A percentile compares a stretch with the other conserved stretches of the same genome.
Conservation (phyloP, 1,140 invertebrate species). For the Megathymus violae region DNA sequence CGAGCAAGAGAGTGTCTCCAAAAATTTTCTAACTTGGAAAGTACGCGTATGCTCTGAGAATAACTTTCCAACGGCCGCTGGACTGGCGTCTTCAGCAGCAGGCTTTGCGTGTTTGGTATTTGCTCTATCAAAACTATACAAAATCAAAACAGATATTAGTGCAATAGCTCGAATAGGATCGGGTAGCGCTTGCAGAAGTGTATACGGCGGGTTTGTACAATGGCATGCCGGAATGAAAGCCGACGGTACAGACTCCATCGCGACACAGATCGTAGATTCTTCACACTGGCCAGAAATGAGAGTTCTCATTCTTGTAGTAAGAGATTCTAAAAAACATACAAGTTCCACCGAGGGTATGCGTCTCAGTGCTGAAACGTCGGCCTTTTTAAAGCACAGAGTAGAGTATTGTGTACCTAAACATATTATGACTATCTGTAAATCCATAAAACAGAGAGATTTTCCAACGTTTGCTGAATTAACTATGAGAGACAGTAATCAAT, state of each 20-base stretch:
- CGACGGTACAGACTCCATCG: slow-evolving; percentile 93
- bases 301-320: slow-evolving; percentile 95
- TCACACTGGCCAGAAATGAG: slow-evolving; percentile 96
- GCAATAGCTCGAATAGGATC: slow-evolving; percentile 94
- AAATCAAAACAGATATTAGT: slow-evolving; percentile 92
- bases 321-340: slow-evolving; percentile 93
- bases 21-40: slow-evolving; percentile 86
- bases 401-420: slow-evolving; percentile 89
- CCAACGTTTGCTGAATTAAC: slow-evolving; percentile 95
- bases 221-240: slow-evolving; percentile 91
- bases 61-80: slow-evolving; percentile 99
- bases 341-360: slow-evolving; percentile 97
- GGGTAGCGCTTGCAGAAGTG: slow-evolving; percentile 98
- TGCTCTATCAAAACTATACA: slow-evolving; percentile 90
- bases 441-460: slow-evolving; percentile 94
- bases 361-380: slow-evolving; percentile 91
- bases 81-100: slow-evolving; percentile 98
- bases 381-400: slow-evolving; percentile 91
- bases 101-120: slow-evolving; percentile 96
- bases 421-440: slow-evolving; percentile 88
- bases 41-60: slow-evolving; percentile 96
- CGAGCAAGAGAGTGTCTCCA: slow-evolving; percentile 72
- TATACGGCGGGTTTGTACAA: slow-evolving; percentile 95
- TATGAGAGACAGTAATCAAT: slow-evolving; percentile 99
- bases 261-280: slow-evolving; percentile 88